A percentile compares a stretch with the other conserved stretches of the same genome.
These are phyloP conservation scores for Dastarcus helophoroides DNA, from an alignment of 2,888 invertebrate genomes.

Conservation along the genomic window DNA sequence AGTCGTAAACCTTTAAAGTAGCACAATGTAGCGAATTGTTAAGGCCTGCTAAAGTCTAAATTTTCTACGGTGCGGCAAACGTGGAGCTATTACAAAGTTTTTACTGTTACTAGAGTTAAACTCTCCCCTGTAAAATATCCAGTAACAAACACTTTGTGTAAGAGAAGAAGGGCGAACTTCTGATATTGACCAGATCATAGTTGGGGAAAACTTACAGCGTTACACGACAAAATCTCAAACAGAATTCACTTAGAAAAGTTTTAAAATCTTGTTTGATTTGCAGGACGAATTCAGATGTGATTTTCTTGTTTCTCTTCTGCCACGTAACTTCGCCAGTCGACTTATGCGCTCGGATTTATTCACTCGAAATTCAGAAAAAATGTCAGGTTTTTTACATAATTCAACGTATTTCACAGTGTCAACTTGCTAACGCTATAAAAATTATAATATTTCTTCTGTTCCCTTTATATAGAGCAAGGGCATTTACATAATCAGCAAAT, in stretches of 20 bases:
- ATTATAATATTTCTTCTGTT: constrained; percentile 7
- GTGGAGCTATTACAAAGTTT: too few species aligned
- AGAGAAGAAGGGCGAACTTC: constrained; percentile 1
- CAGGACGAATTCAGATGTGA: constrained; percentile 17
- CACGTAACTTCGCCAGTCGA: constrained; percentile 13
- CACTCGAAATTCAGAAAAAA: background rate
- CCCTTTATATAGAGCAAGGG: too few species aligned
- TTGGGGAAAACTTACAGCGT: constrained; percentile 7
- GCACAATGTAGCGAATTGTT: too few species aligned
- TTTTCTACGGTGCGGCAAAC: too few species aligned
- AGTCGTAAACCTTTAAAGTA: too few species aligned
- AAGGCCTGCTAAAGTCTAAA: too few species aligned
- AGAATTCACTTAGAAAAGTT: constrained; percentile 9
- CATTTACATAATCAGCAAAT: constrained; percentile 10
- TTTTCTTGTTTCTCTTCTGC: constrained; percentile 16
- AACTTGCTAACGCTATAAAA: constrained; percentile 6
- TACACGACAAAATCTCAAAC: constrained; percentile 7
- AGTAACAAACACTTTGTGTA: too few species aligned
- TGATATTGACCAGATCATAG: constrained; percentile 8
- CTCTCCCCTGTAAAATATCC: too few species aligned
- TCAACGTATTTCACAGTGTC: constrained; percentile 10
- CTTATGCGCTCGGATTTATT: too few species aligned
- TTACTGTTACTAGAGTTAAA: too few species aligned
- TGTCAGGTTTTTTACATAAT: constrained; percentile 10
- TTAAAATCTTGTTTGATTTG: constrained; percentile 18